Percentiles rank a stretch among this genome's conserved stretches.
These are phyloP conservation scores for Paracyclopina nana DNA, from an alignment of 1,140 invertebrate genomes.

Conservation along the genomic window DNA sequence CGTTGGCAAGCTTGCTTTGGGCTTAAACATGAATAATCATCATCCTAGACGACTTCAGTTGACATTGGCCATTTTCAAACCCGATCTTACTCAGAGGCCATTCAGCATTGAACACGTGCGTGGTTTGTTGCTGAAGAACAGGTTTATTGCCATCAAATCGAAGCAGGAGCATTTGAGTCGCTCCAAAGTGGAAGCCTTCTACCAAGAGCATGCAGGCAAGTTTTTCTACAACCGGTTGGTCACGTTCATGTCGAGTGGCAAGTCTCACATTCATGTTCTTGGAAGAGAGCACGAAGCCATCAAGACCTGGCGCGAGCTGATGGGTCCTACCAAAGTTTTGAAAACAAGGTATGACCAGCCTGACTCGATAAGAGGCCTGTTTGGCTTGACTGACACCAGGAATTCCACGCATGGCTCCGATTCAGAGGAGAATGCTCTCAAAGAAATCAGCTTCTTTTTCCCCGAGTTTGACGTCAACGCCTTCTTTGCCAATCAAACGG, in stretches of 20 bases:
- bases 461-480: constrained; percentile 27
- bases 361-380: constrained; percentile 50
- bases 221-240: constrained; percentile 70
- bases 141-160: background rate
- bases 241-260: constrained; percentile 47
- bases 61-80: constrained; percentile 10
- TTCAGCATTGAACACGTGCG: background rate
- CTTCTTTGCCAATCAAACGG: too few relatives aligned
- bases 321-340: constrained; percentile 71
- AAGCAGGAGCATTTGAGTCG: background rate
- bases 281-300: constrained; percentile 45
- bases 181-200: constrained; percentile 46
- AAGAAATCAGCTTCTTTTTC: constrained; percentile 49
- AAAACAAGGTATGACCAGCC: constrained; percentile 54
- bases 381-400: constrained; percentile 70
- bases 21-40: background rate
- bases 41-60: background rate
- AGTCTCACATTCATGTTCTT: constrained; percentile 32
- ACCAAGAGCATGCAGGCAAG: constrained; percentile 55
- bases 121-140: background rate
- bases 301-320: constrained; percentile 48
- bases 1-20: constrained; percentile 13
- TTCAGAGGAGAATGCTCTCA: constrained; percentile 45
- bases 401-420: constrained; percentile 84
- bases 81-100: background rate